Conservation (phyloP, 92 coral and sea anemone genomes). For the Montipora capitata region DNA sequence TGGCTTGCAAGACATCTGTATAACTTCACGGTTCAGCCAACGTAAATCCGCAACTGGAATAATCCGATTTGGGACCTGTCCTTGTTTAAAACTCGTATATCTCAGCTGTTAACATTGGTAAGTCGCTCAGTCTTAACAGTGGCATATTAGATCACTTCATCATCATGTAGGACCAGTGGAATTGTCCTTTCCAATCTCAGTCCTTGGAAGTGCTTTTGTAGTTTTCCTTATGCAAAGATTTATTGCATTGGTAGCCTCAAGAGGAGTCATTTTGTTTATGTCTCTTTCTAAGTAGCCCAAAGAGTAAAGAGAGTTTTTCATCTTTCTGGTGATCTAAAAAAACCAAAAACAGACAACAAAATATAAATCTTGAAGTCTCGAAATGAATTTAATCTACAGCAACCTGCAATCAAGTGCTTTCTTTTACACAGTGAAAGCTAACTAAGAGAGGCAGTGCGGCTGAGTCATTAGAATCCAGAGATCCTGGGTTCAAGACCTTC, state of each 20-base stretch:
- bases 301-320: slow-evolving; percentile 51
- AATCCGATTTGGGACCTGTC: too few species aligned
- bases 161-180: neutral
- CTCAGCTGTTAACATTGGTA: neutral
- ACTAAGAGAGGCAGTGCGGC: too few species aligned
- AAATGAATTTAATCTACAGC: too few species aligned
- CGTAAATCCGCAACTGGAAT: too few species aligned
- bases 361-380: too few species aligned
- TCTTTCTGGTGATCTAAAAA: slow-evolving; percentile 57
- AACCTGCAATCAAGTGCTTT: too few species aligned
- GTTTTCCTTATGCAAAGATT: slow-evolving; percentile 18
- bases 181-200: neutral
- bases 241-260: slow-evolving; percentile 40
- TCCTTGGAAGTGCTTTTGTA: neutral
- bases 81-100: too few species aligned
- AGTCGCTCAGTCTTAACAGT: neutral
- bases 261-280: slow-evolving; percentile 62
- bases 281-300: slow-evolving; percentile 63
- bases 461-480: too few species aligned
- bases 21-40: too few species aligned
- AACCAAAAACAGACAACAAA: neutral
- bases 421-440: too few species aligned
- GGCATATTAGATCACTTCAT: neutral
- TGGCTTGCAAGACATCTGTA: too few species aligned
- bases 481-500: too few species aligned